Evolutionary conservation across 2,113 vertebrate species (phyloP).

Genomic region (Bothrops jararaca): DNA sequence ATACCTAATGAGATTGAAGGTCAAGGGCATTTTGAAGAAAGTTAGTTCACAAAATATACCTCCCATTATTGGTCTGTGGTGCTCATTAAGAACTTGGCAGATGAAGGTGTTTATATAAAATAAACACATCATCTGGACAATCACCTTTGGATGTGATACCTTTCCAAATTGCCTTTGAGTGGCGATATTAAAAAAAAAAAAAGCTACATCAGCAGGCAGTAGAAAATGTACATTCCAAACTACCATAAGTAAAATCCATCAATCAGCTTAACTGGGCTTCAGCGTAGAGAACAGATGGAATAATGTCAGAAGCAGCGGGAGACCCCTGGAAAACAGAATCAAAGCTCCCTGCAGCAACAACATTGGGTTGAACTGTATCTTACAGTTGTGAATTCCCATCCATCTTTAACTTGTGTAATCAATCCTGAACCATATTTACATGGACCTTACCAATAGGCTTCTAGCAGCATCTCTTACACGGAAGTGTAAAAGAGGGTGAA

Average conservation of each 20-base stretch:
- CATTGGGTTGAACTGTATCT: constrained; percentile 39
- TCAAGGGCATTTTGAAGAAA: neutral
- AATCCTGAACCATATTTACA: constrained; percentile 23
- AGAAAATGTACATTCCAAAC: constrained; percentile 22
- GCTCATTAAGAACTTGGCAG: constrained; percentile 5
- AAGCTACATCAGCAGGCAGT: constrained; percentile 13
- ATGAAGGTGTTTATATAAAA: neutral
- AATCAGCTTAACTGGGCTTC: constrained; percentile 41
- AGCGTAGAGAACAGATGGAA: constrained; percentile 64
- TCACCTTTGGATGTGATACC: constrained; percentile 8
- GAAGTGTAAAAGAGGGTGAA: constrained; percentile 27
- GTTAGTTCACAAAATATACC: neutral
- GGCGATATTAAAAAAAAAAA: constrained; percentile 30
- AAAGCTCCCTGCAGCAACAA: constrained; percentile 45
- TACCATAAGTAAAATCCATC: constrained; percentile 4
- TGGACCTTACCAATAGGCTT: constrained; percentile 12
- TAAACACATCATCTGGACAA: neutral
- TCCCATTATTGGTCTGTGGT: neutral
- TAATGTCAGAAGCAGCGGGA: constrained; percentile 34
- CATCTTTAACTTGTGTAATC: constrained; percentile 37
- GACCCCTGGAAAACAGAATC: constrained; percentile 34
- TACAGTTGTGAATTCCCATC: constrained; percentile 37
- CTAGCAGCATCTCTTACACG: neutral
- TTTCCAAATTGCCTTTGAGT: constrained; percentile 30
- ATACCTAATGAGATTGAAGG: neutral